Conservation (phyloP, 2,113 vertebrate species). For the Pachyramphus minor region DNA sequence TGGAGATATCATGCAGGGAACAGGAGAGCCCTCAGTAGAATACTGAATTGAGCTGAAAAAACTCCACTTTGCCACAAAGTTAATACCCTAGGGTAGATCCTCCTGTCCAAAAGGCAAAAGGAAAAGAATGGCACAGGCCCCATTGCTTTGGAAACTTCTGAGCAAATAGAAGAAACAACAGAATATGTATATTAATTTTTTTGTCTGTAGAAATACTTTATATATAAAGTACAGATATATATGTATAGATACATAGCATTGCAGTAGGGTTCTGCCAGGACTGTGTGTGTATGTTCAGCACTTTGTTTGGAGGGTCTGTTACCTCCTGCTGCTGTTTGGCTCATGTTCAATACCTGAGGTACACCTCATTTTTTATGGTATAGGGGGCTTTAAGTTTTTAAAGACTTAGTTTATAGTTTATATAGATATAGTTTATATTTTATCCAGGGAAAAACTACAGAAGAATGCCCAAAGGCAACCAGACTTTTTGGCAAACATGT, state of each 20-base stretch:
- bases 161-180: not conserved
- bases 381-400: not conserved
- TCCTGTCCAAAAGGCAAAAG: not conserved
- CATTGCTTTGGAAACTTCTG: not conserved
- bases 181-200: not conserved
- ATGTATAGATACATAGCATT: not conserved
- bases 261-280: not conserved
- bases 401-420: not conserved
- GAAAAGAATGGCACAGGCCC: not conserved
- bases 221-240: not conserved
- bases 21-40: not conserved
- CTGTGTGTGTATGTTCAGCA: not conserved
- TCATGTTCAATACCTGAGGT: not conserved
- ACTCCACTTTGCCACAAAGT: not conserved
- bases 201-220: not conserved
- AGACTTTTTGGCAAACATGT: not conserved
- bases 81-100: not conserved
- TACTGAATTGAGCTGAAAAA: not conserved
- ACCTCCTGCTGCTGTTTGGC: not conserved
- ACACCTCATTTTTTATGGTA: not conserved
- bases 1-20: not conserved
- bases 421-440: not conserved
- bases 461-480: not conserved
- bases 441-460: not conserved
- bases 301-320: not conserved